Evolutionary conservation across 2,797 vertebrate genomes (phyloP), one percentile per base, ranked within the genome.

Genomic region (Mormyrus proboscirostris): DNA sequence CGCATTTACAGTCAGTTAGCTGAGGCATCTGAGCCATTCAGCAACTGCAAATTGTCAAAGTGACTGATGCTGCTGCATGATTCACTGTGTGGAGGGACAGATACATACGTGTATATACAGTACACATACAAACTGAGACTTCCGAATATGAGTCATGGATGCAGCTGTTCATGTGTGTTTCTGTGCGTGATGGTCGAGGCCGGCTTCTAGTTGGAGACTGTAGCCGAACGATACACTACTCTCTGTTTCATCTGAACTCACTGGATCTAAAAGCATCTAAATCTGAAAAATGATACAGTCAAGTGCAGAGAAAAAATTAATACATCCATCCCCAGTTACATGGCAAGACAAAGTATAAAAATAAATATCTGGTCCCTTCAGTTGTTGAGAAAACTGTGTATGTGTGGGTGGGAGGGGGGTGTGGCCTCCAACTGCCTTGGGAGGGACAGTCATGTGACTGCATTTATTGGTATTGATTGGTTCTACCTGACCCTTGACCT

Each of bases 281-380:
- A 47, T 57, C 44, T 29, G 65, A 89, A 83, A 86, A 85, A 25
- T 50, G 44, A 83, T 62, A 29, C 41, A 49, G 33, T 38, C 7
- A 84, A 89, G 38, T 44, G 33, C n/a, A 49, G n/a, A 9, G n/a
- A 89, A 62, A 59, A 55, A 88, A 44, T n/a, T 41, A 79, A 88
- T 47, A 82, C 55, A 47, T 82, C 84, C 84, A 38, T 55, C n/a
- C 55, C 47, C 69, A 53, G 55, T 59, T 55, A 55, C 50, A 55
- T 69, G 76, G 41, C 53, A 88, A 65, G 79, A 9, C 65, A 19
- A 51, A 49, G 6, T 57, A 79, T 59, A 49, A 85, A 89, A 82
- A 59, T 59, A 51, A 87, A 88, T 87, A 55, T 51, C 29, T 33
- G 41, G 51, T 19, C 65, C 50, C 29, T 79, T 87, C 19, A 73